phyloP scores from a whole-genome alignment of 2,113 vertebrate genomes.

The Brachyhypopomus gauderio region DNA sequence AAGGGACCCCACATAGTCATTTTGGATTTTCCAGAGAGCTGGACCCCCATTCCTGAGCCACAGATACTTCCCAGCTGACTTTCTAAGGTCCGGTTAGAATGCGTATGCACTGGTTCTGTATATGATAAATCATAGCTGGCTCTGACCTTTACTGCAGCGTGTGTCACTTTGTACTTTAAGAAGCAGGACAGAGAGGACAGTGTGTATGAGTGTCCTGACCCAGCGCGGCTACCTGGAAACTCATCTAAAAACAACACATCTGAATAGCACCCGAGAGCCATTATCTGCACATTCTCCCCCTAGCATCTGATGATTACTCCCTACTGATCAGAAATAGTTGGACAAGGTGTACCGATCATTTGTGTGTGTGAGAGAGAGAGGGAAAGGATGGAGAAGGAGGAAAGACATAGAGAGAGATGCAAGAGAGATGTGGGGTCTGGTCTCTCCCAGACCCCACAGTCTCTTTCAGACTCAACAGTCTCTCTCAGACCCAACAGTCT shows the following conservation, averaged over 20 bases:
- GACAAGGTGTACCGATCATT: slow-evolving; percentile 45
- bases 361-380: slow-evolving; percentile 36
- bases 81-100: neutral
- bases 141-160: neutral
- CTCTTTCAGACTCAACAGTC: too few species aligned
- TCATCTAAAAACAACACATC: slow-evolving; percentile 64
- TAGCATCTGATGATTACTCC: slow-evolving; percentile 69
- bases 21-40: neutral
- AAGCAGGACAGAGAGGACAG: slow-evolving; percentile 36
- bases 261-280: slow-evolving; percentile 64
- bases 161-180: slow-evolving; percentile 7
- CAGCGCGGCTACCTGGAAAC: slow-evolving; percentile 68
- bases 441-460: slow-evolving; percentile 28
- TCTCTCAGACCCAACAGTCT: too few species aligned
- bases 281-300: slow-evolving; percentile 62
- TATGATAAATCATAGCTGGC: neutral
- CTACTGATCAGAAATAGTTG: slow-evolving; percentile 58
- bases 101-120: neutral
- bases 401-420: slow-evolving; percentile 50
- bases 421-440: slow-evolving; percentile 63
- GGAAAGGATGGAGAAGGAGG: slow-evolving; percentile 52
- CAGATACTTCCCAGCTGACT: neutral
- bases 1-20: neutral
- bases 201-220: slow-evolving; percentile 55
- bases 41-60: neutral